Conservation (phyloP, 2,888 invertebrate species). For the Dryobota labecula region DNA sequence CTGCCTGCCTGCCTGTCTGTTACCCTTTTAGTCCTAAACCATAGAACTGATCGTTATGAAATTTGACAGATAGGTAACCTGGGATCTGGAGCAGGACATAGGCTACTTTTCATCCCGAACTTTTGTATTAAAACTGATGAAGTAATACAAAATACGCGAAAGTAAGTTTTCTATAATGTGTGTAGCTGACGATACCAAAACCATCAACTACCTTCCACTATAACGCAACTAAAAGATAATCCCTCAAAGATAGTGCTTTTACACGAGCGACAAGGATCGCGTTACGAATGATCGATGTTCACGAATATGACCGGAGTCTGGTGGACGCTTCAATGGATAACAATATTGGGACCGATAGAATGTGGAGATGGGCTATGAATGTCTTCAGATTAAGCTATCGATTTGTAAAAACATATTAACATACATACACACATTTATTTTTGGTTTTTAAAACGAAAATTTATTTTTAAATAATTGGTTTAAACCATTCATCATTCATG, state of each 20-base stretch:
- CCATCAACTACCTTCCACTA: conserved; percentile 18
- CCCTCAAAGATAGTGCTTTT: conserved; percentile 62
- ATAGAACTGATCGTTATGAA: not conserved
- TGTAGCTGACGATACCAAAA: not conserved
- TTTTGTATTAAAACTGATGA: not conserved
- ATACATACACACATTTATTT: not conserved
- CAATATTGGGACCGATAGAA: conserved; percentile 26
- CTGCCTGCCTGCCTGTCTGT: not conserved
- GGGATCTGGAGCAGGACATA: not conserved
- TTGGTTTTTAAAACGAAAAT: not conserved
- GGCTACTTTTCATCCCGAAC: not conserved
- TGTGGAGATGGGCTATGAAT: conserved; percentile 6
- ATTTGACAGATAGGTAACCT: not conserved
- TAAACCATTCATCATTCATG: not conserved
- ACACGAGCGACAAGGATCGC: conserved; percentile 58
- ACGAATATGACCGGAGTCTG: conserved; percentile 40
- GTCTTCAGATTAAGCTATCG: not conserved
- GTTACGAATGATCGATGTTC: conserved; percentile 67
- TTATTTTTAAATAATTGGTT: not conserved
- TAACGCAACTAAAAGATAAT: conserved; percentile 50
- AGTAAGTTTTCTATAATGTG: not conserved
- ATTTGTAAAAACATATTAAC: not conserved
- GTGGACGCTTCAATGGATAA: conserved; percentile 43
- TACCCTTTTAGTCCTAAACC: not conserved
- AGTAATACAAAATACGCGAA: not conserved